A percentile compares a stretch with the other conserved stretches of the same genome.
Evolutionary conservation across 1,140 invertebrate genomes (phyloP).

Genomic region (Saxidomus purpurata): DNA sequence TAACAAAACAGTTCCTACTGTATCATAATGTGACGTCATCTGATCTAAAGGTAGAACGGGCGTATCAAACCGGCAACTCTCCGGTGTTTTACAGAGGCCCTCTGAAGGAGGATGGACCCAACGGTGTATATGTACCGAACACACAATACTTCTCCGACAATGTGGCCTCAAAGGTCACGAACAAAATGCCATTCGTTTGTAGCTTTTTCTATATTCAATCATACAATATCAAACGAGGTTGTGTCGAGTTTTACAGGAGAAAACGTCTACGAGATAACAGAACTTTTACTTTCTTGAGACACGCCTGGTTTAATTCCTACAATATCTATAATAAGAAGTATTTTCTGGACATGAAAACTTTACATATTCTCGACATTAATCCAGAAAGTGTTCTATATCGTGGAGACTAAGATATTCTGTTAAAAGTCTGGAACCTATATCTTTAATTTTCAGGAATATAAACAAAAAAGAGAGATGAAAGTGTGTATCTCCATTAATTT

Average conservation of each 20-base stretch:
- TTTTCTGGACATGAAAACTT: neutral
- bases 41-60: neutral
- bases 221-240: neutral
- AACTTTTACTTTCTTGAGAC: neutral
- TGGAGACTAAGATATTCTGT: no score
- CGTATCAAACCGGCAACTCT: neutral
- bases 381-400: neutral
- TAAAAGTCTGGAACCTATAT: no score
- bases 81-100: neutral
- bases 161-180: neutral
- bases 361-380: neutral
- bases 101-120: neutral
- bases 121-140: neutral
- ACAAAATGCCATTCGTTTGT: neutral
- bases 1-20: neutral
- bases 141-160: neutral
- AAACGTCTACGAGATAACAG: neutral
- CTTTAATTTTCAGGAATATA: no score
- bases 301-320: neutral
- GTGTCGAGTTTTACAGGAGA: neutral
- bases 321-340: neutral
- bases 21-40: neutral
- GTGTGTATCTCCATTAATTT: no score
- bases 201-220: neutral
- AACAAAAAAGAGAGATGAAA: no score